Evolutionary conservation across 2,888 invertebrate genomes (phyloP), one percentile per base, ranked within the genome.

Genomic region (Drosophila sordidula): DNA sequence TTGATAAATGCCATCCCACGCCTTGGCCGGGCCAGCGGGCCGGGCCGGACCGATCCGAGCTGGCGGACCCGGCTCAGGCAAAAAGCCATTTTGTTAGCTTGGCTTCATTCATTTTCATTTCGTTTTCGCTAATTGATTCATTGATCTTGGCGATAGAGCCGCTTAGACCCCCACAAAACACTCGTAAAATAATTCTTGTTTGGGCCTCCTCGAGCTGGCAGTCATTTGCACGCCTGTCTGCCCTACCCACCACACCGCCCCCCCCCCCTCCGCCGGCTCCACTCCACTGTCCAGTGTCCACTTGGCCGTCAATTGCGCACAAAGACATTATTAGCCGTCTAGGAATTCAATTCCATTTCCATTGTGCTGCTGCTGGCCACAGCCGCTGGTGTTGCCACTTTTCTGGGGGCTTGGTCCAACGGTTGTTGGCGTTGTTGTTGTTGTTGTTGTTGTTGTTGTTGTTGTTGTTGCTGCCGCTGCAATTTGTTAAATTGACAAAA

Each of bases 1-100:
- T 90, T 89, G 90, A 89, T 89, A 90, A 89, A 89, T 90, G 85
- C 82, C 90, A 89, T 89, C 90, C 89, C 89, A 89, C 89, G 90
- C 90, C 89, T 90, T 75, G 65, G 56, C 68, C 62, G 25, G 49
- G 38, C 74, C 14, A 16, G 38, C 39, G 52, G 41, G 49, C 22
- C 4, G 22, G 4, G 3, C 22, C 3, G 22, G 0, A 3, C 22
- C 4, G 22, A 18, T 2, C 22, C 22, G 4, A 22, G 26, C 29
- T 29, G 9, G 29, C 3, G 29, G 29, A 29, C 29, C 29, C 29
- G 29, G 29, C 29, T 29, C 29, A 29, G 14, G 38, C 54, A 44
- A 54, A 70, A 38, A 36, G 41, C 73, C 51, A 72, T 63, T 70
- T 75, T 56, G 77, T 64, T 64, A 44, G 58, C 57, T 32, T 12